Conservation (phyloP, 2,113 vertebrate genomes). For the Formicarius rufipectus region DNA sequence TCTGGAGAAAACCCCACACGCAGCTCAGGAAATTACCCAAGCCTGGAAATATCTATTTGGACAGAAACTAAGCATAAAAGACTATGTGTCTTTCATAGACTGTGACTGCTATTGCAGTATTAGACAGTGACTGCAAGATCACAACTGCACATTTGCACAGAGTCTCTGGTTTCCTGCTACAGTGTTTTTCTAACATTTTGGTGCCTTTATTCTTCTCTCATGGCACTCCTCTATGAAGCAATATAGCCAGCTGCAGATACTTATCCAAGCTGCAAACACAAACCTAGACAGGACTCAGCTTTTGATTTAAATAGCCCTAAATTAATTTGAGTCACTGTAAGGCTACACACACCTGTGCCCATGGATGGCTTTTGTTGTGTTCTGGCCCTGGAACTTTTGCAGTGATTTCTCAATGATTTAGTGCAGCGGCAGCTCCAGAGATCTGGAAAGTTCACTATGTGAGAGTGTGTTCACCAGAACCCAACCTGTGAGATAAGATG, state of each 20-base stretch:
- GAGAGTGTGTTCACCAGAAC: not conserved
- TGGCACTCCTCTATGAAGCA: not conserved
- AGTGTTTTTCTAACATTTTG: not conserved
- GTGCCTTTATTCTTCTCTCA: not conserved
- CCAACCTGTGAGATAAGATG: not conserved
- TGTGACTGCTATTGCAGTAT: not conserved
- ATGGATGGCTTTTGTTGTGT: not conserved
- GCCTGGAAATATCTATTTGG: not conserved
- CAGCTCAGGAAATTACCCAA: not conserved
- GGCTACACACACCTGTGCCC: constrained; percentile 37
- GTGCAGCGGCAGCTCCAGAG: not conserved
- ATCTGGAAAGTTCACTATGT: not conserved
- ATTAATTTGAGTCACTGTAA: constrained; percentile 51
- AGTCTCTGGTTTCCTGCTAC: not conserved
- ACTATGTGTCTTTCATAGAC: not conserved
- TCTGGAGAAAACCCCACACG: not conserved
- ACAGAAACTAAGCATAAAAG: not conserved
- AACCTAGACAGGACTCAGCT: constrained; percentile 37
- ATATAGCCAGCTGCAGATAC: constrained; percentile 38
- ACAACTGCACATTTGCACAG: not conserved
- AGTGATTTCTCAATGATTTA: not conserved
- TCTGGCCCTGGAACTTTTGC: not conserved
- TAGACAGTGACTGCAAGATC: not conserved
- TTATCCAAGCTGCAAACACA: constrained; percentile 39
- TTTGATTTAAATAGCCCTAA: constrained; percentile 52